phyloP scores from a whole-genome alignment of 2,888 invertebrate genomes.

The Diogma glabrata region DNA sequence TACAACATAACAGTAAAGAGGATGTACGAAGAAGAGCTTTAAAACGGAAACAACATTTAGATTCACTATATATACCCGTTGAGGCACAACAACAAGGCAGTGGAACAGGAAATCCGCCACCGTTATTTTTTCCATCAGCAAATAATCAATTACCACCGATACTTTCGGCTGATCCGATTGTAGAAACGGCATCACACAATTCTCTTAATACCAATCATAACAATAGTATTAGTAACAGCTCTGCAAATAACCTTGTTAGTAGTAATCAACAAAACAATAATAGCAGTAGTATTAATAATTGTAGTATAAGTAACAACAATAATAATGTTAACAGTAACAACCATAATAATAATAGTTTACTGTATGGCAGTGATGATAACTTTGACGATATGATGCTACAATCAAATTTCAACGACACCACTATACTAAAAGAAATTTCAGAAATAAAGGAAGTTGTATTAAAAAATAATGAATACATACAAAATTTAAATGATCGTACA shows the following conservation, averaged over 20 bases:
- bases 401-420: background rate
- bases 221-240: too few species aligned
- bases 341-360: background rate
- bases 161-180: background rate
- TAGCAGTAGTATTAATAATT: too few species aligned
- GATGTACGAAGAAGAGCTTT: background rate
- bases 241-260: too few species aligned
- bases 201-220: too few species aligned
- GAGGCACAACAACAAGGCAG: background rate
- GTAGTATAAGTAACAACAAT: too few species aligned
- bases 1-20: background rate
- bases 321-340: background rate
- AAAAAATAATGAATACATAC: constrained; percentile 5
- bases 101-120: constrained; percentile 1
- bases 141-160: constrained; percentile 2
- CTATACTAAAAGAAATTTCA: constrained; percentile 1
- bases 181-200: background rate
- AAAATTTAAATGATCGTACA: constrained; percentile 9
- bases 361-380: constrained; percentile 4
- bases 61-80: background rate
- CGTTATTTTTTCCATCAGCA: background rate
- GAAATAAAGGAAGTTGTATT: constrained; percentile 4
- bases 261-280: too few species aligned
- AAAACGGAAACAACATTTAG: background rate
- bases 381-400: constrained; percentile 7